Evolutionary conservation across 2,797 vertebrate species (phyloP).

Genomic region (Parotocinclus haroldoi): DNA sequence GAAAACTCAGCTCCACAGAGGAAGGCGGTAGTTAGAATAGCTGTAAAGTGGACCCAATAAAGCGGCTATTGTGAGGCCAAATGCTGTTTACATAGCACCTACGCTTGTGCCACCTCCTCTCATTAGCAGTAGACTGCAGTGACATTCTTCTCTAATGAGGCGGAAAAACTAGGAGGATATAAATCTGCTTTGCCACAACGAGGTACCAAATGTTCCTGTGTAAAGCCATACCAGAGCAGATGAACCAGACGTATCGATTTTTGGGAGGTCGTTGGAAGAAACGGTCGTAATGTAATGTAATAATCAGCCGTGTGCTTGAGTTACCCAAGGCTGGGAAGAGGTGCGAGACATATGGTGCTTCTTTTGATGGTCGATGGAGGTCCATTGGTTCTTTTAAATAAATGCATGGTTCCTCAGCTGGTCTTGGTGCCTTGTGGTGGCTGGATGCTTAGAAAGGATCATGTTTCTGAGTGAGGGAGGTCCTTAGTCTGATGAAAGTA

Average conservation of each 20-base stretch:
- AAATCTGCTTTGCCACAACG: conserved; percentile 25
- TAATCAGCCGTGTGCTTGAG: no score
- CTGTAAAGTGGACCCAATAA: conserved; percentile 41
- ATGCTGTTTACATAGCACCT: conserved; percentile 40
- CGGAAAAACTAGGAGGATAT: conserved; percentile 17
- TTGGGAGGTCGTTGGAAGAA: no score
- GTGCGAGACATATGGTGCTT: conserved; percentile 33
- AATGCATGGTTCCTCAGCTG: conserved; percentile 26
- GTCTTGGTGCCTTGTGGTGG: conserved; percentile 34
- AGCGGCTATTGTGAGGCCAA: conserved; percentile 41
- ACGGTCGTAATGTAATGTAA: neutral
- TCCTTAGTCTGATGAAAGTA: neutral
- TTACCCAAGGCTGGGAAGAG: neutral
- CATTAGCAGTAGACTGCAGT: conserved; percentile 53
- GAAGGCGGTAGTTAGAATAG: conserved; percentile 23
- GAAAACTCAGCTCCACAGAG: conserved; percentile 24
- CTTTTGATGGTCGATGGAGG: conserved; percentile 20
- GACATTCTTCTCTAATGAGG: conserved; percentile 63
- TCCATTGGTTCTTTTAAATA: conserved; percentile 17
- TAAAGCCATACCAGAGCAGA: neutral
- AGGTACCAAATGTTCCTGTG: neutral
- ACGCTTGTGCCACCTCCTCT: conserved; percentile 47
- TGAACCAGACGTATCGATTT: neutral
- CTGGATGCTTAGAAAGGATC: conserved; percentile 43
- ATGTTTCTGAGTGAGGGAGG: conserved; percentile 43